These are phyloP conservation scores for Bradysia coprophila DNA, from an alignment of 1,140 invertebrate genomes.

Conservation along the genomic window DNA sequence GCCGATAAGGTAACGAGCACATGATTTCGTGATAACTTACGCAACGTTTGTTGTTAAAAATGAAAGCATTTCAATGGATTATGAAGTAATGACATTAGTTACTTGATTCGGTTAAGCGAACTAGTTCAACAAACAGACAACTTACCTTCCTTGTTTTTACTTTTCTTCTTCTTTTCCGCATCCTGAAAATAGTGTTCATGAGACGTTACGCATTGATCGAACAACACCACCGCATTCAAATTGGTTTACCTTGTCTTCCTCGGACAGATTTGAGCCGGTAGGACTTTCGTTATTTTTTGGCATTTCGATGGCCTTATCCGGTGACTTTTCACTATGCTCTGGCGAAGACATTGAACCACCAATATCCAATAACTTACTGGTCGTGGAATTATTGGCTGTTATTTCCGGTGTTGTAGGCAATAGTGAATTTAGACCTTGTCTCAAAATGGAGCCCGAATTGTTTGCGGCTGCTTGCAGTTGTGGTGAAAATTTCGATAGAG, in stretches of 20 bases:
- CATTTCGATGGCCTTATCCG: constrained; percentile 10
- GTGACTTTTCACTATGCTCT: constrained; percentile 19
- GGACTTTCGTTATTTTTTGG: constrained; percentile 19
- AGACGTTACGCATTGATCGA: no score
- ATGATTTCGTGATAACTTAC: no score
- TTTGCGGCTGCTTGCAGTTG: constrained; percentile 9
- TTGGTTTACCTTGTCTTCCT: constrained; percentile 14
- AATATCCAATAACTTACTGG: background rate
- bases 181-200: no score
- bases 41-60: no score
- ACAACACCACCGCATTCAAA: background rate
- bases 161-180: constrained; percentile 20
- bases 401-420: constrained; percentile 10
- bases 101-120: background rate
- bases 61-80: no score
- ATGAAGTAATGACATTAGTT: background rate
- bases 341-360: constrained; percentile 8
- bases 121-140: background rate
- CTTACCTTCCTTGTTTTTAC: constrained; percentile 22
- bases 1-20: background rate
- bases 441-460: constrained; percentile 18
- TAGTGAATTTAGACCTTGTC: constrained; percentile 20
- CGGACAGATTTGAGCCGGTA: constrained; percentile 19
- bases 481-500: background rate
- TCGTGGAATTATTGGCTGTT: background rate